phyloP scores from a whole-genome alignment of 2,888 invertebrate species.

The Catocala fraxini region DNA sequence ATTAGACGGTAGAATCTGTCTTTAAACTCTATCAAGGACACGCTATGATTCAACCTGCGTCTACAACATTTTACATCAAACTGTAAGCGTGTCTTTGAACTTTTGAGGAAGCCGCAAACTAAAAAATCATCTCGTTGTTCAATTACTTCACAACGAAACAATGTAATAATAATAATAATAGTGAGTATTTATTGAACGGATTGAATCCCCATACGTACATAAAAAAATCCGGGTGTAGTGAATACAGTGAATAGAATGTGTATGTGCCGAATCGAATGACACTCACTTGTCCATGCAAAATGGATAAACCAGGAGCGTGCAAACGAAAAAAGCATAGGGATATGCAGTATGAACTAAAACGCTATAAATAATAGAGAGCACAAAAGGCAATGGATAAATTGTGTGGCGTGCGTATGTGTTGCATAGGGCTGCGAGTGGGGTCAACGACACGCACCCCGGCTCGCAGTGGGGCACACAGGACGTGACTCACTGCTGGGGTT shows the following conservation, averaged over 20 bases:
- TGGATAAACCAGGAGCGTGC: slow-evolving; percentile 66
- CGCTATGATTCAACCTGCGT: background rate
- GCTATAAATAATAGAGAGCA: slow-evolving; percentile 78
- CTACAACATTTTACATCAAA: too few species aligned
- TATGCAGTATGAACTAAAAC: slow-evolving; percentile 69
- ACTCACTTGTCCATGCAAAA: slow-evolving; percentile 67
- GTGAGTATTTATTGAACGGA: slow-evolving; percentile 22
- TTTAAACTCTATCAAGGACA: too few species aligned
- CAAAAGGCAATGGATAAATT: slow-evolving; percentile 83
- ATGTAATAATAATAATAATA: slow-evolving; percentile 18
- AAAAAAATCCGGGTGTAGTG: slow-evolving; percentile 30
- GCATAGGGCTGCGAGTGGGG: slow-evolving; percentile 83
- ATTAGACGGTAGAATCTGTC: too few species aligned
- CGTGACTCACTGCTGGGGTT: slow-evolving; percentile 85
- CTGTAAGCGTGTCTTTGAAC: slow-evolving; percentile 11
- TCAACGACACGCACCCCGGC: slow-evolving; percentile 86
- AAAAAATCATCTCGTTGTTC: background rate
- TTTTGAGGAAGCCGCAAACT: slow-evolving; percentile 10
- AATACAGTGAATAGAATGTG: slow-evolving; percentile 39
- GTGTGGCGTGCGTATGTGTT: slow-evolving; percentile 74
- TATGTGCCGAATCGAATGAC: slow-evolving; percentile 45
- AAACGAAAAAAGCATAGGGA: slow-evolving; percentile 65
- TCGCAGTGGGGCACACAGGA: slow-evolving; percentile 82
- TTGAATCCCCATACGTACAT: slow-evolving; percentile 19
- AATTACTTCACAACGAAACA: background rate